These are phyloP conservation scores for Eristalis intricaria DNA, from an alignment of 2,888 invertebrate genomes.

Conservation along the genomic window DNA sequence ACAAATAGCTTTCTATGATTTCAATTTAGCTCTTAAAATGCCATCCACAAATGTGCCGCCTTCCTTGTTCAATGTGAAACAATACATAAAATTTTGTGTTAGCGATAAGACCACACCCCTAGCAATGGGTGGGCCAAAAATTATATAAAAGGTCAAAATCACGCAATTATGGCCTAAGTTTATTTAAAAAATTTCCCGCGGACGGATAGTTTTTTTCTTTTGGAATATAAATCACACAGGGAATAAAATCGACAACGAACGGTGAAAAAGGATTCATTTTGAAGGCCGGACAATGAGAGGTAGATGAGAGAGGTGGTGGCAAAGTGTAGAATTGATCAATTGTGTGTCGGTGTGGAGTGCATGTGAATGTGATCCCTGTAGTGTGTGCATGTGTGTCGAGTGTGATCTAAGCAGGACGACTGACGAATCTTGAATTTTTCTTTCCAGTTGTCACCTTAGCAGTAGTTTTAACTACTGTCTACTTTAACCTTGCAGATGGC, in stretches of 20 bases:
- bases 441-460: slow-evolving; percentile 59
- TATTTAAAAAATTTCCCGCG: slow-evolving; percentile 41
- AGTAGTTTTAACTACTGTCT: slow-evolving; percentile 49
- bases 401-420: background rate
- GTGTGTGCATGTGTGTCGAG: background rate
- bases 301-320: background rate
- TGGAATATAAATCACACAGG: slow-evolving; percentile 6
- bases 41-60: slow-evolving; percentile 59
- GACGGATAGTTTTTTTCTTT: slow-evolving; percentile 29
- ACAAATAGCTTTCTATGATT: slow-evolving; percentile 6
- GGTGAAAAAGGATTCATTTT: slow-evolving; percentile 19
- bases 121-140: slow-evolving; percentile 1
- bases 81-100: slow-evolving; percentile 26
- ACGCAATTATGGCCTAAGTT: slow-evolving; percentile 39
- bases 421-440: slow-evolving; percentile 3
- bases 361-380: background rate
- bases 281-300: slow-evolving; percentile 62
- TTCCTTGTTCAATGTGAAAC: slow-evolving; percentile 45
- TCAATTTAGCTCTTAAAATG: slow-evolving; percentile 43
- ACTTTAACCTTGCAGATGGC: slow-evolving; percentile 35
- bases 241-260: slow-evolving; percentile 22
- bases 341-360: background rate
- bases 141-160: slow-evolving; percentile 60
- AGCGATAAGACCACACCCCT: slow-evolving; percentile 54
- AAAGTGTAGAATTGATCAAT: background rate